phyloP scores from a whole-genome alignment of 35 echinoderm and acorn worm species.

The Ophioderma brevispina region DNA sequence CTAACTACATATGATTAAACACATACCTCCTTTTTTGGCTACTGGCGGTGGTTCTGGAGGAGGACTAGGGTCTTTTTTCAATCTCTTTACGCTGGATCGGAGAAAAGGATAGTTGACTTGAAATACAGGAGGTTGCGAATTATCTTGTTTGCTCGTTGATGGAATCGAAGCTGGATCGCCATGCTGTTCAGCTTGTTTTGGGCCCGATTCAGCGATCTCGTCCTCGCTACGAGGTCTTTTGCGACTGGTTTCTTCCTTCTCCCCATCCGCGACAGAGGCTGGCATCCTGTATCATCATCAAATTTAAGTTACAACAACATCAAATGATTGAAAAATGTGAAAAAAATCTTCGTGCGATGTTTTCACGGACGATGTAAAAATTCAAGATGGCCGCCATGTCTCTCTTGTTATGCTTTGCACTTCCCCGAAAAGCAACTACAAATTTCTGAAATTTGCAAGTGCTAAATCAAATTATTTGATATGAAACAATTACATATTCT shows the following conservation, averaged over 20 bases:
- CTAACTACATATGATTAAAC: not conserved
- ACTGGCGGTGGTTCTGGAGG: conserved; percentile 19
- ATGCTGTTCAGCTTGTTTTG: not conserved
- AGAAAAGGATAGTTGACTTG: conserved; percentile 28
- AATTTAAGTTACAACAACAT: not conserved
- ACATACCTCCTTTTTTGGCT: conserved; percentile 16
- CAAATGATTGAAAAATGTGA: not conserved
- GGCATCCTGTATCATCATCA: not conserved
- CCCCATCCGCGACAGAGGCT: not conserved
- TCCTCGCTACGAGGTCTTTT: conserved; percentile 23
- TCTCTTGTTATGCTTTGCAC: conserved; percentile 5
- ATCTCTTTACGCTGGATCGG: conserved; percentile 26
- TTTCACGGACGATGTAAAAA: not conserved
- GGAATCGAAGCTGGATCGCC: not conserved
- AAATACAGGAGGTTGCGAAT: not conserved
- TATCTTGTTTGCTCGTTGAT: conserved; percentile 8
- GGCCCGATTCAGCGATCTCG: not conserved
- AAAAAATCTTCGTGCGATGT: not conserved
- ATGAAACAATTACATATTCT: not conserved
- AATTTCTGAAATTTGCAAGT: not conserved
- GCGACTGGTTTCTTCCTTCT: not conserved
- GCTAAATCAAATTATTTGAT: not conserved
- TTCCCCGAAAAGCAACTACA: not conserved
- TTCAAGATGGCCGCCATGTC: conserved; percentile 34
- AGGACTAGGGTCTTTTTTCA: conserved; percentile 36